phyloP scores from a whole-genome alignment of 2,113 vertebrate genomes.

The Myxocyprinus asiaticus region DNA sequence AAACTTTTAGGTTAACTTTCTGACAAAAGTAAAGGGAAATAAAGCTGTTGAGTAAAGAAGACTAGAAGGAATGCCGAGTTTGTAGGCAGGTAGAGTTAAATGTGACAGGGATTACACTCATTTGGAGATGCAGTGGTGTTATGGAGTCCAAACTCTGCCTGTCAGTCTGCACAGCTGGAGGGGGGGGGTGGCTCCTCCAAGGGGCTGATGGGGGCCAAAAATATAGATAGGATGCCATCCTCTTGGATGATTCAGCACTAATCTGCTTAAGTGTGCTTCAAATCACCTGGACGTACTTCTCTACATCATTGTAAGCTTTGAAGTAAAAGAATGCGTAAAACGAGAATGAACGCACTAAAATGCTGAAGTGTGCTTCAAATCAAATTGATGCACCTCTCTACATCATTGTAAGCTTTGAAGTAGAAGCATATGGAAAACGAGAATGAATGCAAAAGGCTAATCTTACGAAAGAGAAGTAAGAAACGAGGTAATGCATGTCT shows the following conservation, averaged over 20 bases:
- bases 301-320: conserved; percentile 28
- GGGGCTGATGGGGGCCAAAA: conserved; percentile 51
- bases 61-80: conserved; percentile 1
- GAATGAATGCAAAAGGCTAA: conserved; percentile 33
- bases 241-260: conserved; percentile 72
- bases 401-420: conserved; percentile 41
- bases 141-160: conserved; percentile 46
- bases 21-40: neutral
- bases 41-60: conserved; percentile 26
- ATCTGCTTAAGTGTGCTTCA: conserved; percentile 63
- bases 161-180: conserved; percentile 63
- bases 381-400: conserved; percentile 50
- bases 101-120: conserved; percentile 47
- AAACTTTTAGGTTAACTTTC: too few relatives aligned
- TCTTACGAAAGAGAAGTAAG: conserved; percentile 56
- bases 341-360: conserved; percentile 45
- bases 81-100: conserved; percentile 57
- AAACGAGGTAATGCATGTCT: too few relatives aligned
- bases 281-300: conserved; percentile 61
- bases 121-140: conserved; percentile 3
- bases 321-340: conserved; percentile 51
- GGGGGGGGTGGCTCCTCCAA: conserved; percentile 43
- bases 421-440: conserved; percentile 54
- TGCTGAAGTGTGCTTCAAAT: too few relatives aligned
- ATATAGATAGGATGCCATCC: conserved; percentile 48